Conservation (phyloP, 2,888 invertebrate genomes). For the Pelosia muscerda region DNA sequence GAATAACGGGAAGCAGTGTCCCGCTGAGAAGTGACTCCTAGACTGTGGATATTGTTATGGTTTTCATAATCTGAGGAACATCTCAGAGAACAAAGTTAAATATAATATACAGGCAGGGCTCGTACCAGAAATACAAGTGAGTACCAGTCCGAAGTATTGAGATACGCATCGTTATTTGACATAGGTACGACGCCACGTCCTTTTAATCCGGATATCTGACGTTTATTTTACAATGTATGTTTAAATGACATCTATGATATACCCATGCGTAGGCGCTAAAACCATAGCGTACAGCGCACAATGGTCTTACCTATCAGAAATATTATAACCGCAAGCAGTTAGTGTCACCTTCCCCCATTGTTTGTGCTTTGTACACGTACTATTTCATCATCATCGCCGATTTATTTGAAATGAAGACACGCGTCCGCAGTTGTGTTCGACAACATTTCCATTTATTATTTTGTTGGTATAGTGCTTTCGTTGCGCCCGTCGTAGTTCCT, state of each 20-base stretch:
- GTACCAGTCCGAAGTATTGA: slow-evolving; percentile 54
- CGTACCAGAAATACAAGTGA: slow-evolving; percentile 40
- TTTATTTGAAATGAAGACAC: slow-evolving; percentile 74
- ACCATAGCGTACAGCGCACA: slow-evolving; percentile 56
- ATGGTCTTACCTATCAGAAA: slow-evolving; percentile 57
- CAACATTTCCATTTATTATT: slow-evolving; percentile 73
- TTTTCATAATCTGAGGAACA: background rate
- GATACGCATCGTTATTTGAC: slow-evolving; percentile 61
- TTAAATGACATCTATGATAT: slow-evolving; percentile 46
- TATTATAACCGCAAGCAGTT: slow-evolving; percentile 58
- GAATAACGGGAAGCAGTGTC: slow-evolving; percentile 53
- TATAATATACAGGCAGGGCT: slow-evolving; percentile 45
- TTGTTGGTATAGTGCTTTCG: slow-evolving; percentile 71
- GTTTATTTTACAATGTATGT: slow-evolving; percentile 35
- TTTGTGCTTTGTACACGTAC: slow-evolving; percentile 68
- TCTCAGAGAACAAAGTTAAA: slow-evolving; percentile 25
- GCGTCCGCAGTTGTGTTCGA: slow-evolving; percentile 66
- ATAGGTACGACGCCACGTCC: slow-evolving; percentile 64
- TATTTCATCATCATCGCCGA: slow-evolving; percentile 73
- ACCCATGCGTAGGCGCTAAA: slow-evolving; percentile 56
- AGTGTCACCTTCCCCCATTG: slow-evolving; percentile 72
- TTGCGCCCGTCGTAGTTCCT: slow-evolving; percentile 68
- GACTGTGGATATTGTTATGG: slow-evolving; percentile 25
- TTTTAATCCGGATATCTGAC: slow-evolving; percentile 60
- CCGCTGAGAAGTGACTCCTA: slow-evolving; percentile 42